Evolutionary conservation across 2,113 vertebrate genomes (phyloP).

Genomic region (Camelus dromedarius): DNA sequence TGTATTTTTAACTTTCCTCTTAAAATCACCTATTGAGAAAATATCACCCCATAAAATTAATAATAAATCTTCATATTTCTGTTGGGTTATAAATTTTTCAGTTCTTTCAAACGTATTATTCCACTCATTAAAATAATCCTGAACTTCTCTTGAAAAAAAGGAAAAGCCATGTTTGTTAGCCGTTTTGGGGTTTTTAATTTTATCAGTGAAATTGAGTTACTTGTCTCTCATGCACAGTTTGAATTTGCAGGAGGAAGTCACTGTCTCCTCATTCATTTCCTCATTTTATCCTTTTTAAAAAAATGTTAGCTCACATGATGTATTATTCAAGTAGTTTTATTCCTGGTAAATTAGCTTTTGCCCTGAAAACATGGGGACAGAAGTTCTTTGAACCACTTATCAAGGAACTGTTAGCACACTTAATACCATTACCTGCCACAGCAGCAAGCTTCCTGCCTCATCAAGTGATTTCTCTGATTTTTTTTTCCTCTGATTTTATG

Average conservation of each 20-base stretch:
- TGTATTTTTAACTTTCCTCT: conserved; percentile 25
- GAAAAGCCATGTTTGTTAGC: neutral
- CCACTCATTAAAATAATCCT: neutral
- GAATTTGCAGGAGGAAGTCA: conserved; percentile 54
- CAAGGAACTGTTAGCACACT: conserved; percentile 74
- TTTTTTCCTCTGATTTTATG: conserved; percentile 51
- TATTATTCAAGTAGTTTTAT: conserved; percentile 59
- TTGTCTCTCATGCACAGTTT: conserved; percentile 6
- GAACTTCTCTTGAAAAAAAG: neutral
- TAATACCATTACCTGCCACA: conserved; percentile 64
- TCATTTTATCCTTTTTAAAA: conserved; percentile 60
- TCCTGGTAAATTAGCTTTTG: conserved; percentile 78
- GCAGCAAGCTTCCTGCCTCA: conserved; percentile 67
- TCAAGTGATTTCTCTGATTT: conserved; percentile 51
- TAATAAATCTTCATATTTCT: conserved; percentile 50
- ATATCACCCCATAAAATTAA: neutral
- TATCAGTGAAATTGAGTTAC: conserved; percentile 9
- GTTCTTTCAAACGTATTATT: conserved; percentile 35
- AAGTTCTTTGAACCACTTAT: conserved; percentile 76
- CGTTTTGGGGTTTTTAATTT: conserved; percentile 12
- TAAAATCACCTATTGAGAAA: conserved; percentile 14
- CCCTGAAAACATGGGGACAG: conserved; percentile 63
- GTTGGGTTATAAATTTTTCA: conserved; percentile 45
- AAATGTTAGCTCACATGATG: conserved; percentile 40
- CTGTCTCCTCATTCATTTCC: conserved; percentile 45